Conservation (phyloP, 2,888 invertebrate species). For the Oligia latruncula region DNA sequence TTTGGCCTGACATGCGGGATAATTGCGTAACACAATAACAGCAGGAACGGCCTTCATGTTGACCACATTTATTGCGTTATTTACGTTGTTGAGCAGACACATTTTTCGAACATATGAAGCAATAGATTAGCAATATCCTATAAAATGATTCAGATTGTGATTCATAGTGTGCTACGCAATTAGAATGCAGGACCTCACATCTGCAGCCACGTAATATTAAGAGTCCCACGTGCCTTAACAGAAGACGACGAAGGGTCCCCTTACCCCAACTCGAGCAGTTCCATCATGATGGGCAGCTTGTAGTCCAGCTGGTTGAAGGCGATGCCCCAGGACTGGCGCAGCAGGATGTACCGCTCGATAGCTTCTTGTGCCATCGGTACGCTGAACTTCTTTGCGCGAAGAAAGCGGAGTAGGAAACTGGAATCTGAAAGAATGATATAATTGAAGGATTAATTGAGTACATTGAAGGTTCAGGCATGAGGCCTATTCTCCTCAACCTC, state of each 20-base stretch:
- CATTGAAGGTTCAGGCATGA: neutral
- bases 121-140: neutral
- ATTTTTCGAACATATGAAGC: neutral
- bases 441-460: neutral
- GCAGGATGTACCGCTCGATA: constrained; percentile 93
- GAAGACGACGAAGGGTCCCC: constrained; percentile 42
- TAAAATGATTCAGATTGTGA: neutral
- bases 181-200: neutral
- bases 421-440: constrained; percentile 88
- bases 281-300: constrained; percentile 92
- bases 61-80: too few relatives aligned
- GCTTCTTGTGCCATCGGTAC: constrained; percentile 94
- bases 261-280: constrained; percentile 93
- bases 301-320: constrained; percentile 94
- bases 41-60: too few relatives aligned
- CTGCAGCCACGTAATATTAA: neutral
- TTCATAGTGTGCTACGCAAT: neutral
- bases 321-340: constrained; percentile 94
- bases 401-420: constrained; percentile 93
- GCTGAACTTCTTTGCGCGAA: constrained; percentile 95
- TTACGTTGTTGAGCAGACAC: neutral
- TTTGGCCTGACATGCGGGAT: too few relatives aligned
- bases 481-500: neutral
- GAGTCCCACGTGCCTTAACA: too few relatives aligned
- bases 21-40: too few relatives aligned